phyloP scores from a whole-genome alignment of 2,113 vertebrate genomes.

The Pyxicephalus adspersus region DNA sequence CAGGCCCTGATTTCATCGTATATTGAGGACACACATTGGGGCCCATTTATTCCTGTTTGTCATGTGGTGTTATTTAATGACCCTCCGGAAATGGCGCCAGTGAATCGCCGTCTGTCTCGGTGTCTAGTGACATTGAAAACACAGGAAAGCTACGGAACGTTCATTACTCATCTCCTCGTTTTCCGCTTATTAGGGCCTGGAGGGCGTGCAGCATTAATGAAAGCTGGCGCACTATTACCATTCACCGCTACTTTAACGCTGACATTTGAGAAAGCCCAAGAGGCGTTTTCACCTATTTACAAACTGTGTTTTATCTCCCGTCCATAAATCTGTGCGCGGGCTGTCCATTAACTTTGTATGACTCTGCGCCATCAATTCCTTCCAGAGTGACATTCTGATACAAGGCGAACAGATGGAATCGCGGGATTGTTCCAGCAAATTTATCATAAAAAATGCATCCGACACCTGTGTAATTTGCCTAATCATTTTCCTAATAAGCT shows the following conservation, averaged over 20 bases:
- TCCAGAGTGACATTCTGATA: slow-evolving; percentile 91
- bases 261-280: slow-evolving; percentile 3
- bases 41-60: too few relatives aligned
- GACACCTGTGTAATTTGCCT: slow-evolving; percentile 99
- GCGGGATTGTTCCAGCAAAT: slow-evolving; percentile 96
- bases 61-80: too few relatives aligned
- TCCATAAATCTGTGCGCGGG: slow-evolving; percentile 73
- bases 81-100: too few relatives aligned
- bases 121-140: too few relatives aligned
- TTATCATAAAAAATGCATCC: slow-evolving; percentile 99
- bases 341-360: slow-evolving; percentile 77
- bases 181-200: not conserved
- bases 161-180: too few relatives aligned
- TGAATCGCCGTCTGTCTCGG: too few relatives aligned
- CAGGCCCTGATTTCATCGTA: too few relatives aligned
- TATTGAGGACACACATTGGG: too few relatives aligned
- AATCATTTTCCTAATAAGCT: slow-evolving; percentile 99
- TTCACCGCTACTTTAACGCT: not conserved
- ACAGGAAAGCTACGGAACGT: too few relatives aligned
- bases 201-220: not conserved
- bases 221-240: too few relatives aligned
- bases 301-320: slow-evolving; percentile 63
- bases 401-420: slow-evolving; percentile 98
- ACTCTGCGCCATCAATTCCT: slow-evolving; percentile 87
- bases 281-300: slow-evolving; percentile 18